Percentiles rank a stretch among this genome's conserved stretches.
Conservation (phyloP, 1,140 invertebrate genomes). For the Heliconius himera region DNA sequence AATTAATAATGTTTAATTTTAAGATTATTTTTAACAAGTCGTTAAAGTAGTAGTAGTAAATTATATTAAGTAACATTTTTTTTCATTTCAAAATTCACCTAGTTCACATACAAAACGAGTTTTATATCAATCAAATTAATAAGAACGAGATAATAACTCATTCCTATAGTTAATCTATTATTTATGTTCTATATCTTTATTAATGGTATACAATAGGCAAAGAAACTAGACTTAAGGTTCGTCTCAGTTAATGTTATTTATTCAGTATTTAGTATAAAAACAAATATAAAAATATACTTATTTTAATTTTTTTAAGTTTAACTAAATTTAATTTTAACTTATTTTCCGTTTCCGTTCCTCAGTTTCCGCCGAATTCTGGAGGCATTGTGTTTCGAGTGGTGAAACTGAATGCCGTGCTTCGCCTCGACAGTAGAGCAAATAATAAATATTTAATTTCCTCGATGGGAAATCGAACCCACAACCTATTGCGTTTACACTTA, state of each 20-base stretch:
- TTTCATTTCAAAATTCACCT: not conserved
- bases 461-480: no score
- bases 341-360: no score
- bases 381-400: no score
- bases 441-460: no score
- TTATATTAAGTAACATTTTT: not conserved
- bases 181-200: constrained; percentile 10
- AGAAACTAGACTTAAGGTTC: not conserved
- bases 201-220: not conserved
- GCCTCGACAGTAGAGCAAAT: no score
- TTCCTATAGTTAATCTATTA: not conserved
- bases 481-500: no score
- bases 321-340: no score
- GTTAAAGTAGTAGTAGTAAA: not conserved
- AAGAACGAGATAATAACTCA: not conserved
- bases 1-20: no score
- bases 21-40: not conserved
- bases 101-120: not conserved
- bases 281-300: no score
- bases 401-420: no score
- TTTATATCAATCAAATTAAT: constrained; percentile 10
- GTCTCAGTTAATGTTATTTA: not conserved
- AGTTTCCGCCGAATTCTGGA: no score
- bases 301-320: no score
- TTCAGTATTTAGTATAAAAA: not conserved